phyloP scores from a whole-genome alignment of 1,140 invertebrate genomes.

The Helicoverpa armigera region DNA sequence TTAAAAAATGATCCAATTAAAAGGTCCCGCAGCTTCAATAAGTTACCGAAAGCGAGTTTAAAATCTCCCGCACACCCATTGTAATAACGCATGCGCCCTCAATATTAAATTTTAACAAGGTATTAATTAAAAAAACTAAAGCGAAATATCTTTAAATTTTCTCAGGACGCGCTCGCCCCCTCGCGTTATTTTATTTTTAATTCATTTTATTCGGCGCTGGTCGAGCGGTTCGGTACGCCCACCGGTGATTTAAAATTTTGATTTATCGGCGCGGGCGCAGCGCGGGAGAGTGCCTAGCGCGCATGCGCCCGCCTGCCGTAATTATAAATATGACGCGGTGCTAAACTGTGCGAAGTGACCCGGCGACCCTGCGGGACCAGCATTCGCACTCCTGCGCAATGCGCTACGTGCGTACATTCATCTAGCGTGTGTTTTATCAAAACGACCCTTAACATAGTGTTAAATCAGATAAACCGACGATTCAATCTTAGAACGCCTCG shows the following conservation, averaged over 20 bases:
- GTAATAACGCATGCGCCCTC: slow-evolving; percentile 84
- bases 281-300: slow-evolving; percentile 64
- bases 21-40: slow-evolving; percentile 75
- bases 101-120: slow-evolving; percentile 87
- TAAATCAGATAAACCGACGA: slow-evolving; percentile 40
- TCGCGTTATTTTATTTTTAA: slow-evolving; percentile 83
- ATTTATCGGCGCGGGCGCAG: slow-evolving; percentile 79
- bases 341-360: slow-evolving; percentile 81
- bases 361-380: slow-evolving; percentile 63
- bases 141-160: slow-evolving; percentile 85
- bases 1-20: slow-evolving; percentile 85
- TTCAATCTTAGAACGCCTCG: slow-evolving; percentile 38
- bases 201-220: slow-evolving; percentile 85
- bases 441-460: slow-evolving; percentile 42
- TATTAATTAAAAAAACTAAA: slow-evolving; percentile 87
- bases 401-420: slow-evolving; percentile 36
- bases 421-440: slow-evolving; percentile 41
- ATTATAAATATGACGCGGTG: slow-evolving; percentile 85
- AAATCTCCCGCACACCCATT: slow-evolving; percentile 84
- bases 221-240: slow-evolving; percentile 76
- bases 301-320: slow-evolving; percentile 67
- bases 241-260: slow-evolving; percentile 86
- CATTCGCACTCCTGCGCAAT: slow-evolving; percentile 61
- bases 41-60: slow-evolving; percentile 81
- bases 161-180: slow-evolving; percentile 78